Conservation (phyloP, 2,113 vertebrate genomes). For the Indicator indicator region DNA sequence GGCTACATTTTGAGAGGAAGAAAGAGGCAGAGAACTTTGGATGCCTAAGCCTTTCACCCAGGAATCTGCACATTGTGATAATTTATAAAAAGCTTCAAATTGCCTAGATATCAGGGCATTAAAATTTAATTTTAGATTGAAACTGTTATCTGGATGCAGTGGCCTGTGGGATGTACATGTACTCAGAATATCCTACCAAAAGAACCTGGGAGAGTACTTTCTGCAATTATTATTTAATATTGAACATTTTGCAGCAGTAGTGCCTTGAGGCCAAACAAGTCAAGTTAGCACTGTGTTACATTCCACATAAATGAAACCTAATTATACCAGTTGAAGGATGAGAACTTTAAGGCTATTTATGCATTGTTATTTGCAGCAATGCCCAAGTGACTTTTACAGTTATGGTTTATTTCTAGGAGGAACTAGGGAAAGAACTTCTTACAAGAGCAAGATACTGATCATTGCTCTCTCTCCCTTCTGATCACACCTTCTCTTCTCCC, state of each 20-base stretch:
- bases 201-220: conserved; percentile 44
- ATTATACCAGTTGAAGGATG: background rate
- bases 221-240: conserved; percentile 61
- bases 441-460: background rate
- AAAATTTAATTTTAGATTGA: conserved; percentile 43
- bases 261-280: conserved; percentile 2
- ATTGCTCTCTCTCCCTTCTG: background rate
- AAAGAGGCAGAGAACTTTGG: conserved; percentile 25
- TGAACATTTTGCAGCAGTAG: background rate
- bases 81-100: conserved; percentile 51
- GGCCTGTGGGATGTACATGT: conserved; percentile 1
- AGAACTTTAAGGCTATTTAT: background rate
- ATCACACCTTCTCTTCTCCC: background rate
- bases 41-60: conserved; percentile 39
- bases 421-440: background rate
- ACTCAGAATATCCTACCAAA: conserved; percentile 31
- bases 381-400: background rate
- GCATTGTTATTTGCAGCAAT: background rate
- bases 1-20: conserved; percentile 37
- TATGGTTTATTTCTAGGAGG: background rate
- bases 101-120: conserved; percentile 17
- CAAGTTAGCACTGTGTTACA: background rate
- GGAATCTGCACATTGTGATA: conserved; percentile 39
- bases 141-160: conserved; percentile 42
- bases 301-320: background rate